Base-by-base conservation (phyloP, 2,888 invertebrate genomes). In the Phasia obesa region DNA sequence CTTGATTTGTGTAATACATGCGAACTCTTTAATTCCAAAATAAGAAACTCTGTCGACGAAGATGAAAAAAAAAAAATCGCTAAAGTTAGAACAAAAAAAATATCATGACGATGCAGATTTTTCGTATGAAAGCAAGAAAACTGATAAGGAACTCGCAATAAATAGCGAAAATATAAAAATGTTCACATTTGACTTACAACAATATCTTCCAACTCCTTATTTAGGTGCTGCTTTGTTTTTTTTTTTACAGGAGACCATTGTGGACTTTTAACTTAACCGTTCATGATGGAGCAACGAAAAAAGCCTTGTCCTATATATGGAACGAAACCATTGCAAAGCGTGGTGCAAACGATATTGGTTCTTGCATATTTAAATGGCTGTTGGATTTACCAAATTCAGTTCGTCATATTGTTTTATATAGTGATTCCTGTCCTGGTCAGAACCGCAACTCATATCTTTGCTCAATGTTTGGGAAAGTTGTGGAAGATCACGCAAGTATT, bases 1-100 rank as follows among this genome's bases (percentile, higher is more conserved):
- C 51, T 69, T 42, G 77, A 77, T 77, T 60, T 62, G 27, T 60
- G 62, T 27, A 27, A 27, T 27, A 27, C 27, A n/a, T n/a, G n/a
- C n/a, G 27, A 27, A 27, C 27, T 27, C 27, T 49, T 49, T 31
- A 57, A 59, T 47, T 59, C 44, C 15, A 21, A 59, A 74, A 19
- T 35, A 9, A n/a, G n/a, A n/a, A n/a, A n/a, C n/a, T n/a, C n/a
- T n/a, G 27, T 27, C 27, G 27, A 27, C 27, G 27, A 27, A 27
- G 3, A 27, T 27, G 6, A 27, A 9, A 27, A n/a, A n/a, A n/a
- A n/a, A n/a, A 35, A 11, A 35, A 35, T 9, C 35, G 35, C 35
- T 23, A 13, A 11, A 55, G 25, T 31, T 49, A 19, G 17, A 53
- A 51, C 55, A 69, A 53, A 53, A 21, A n/a, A 25, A 53, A 25